Percentiles rank a stretch among this genome's conserved stretches.
These are phyloP conservation scores for Dendropsophus ebraccatus DNA, from an alignment of 2,113 vertebrate genomes.

Conservation along the genomic window DNA sequence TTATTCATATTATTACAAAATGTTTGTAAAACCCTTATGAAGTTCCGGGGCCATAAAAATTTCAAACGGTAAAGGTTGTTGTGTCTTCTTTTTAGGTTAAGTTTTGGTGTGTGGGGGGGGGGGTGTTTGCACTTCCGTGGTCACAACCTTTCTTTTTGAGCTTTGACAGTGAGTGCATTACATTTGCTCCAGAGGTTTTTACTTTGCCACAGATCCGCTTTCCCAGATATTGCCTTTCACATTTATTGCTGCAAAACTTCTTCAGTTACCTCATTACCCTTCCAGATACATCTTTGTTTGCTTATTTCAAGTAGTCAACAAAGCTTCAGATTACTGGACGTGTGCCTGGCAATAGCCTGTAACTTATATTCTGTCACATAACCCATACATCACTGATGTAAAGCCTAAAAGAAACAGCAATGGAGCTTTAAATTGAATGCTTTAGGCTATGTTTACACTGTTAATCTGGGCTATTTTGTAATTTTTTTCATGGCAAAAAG, in stretches of 20 bases:
- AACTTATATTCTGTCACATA: not conserved
- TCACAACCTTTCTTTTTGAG: constrained; percentile 29
- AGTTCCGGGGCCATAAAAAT: too few species aligned
- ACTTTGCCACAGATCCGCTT: constrained; percentile 26
- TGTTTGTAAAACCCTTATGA: too few species aligned
- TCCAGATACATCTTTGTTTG: constrained; percentile 21
- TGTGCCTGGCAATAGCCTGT: not conserved
- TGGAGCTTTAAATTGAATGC: not conserved
- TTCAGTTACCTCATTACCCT: constrained; percentile 38
- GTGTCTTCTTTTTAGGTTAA: too few species aligned
- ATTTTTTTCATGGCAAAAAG: not conserved
- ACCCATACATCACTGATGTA: not conserved
- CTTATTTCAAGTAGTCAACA: constrained; percentile 32
- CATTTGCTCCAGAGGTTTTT: constrained; percentile 42
- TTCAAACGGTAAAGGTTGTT: too few species aligned
- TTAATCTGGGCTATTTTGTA: not conserved
- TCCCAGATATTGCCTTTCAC: constrained; percentile 47
- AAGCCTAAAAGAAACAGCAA: not conserved
- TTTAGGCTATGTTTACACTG: not conserved
- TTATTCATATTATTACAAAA: too few species aligned
- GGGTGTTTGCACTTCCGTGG: too few species aligned
- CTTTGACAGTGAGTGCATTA: constrained; percentile 32
- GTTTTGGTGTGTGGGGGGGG: too few species aligned
- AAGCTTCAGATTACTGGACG: constrained; percentile 33
- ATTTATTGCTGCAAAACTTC: constrained; percentile 28